Evolutionary conservation across 2,113 vertebrate species (phyloP).

Genomic region (Calidris pugnax): DNA sequence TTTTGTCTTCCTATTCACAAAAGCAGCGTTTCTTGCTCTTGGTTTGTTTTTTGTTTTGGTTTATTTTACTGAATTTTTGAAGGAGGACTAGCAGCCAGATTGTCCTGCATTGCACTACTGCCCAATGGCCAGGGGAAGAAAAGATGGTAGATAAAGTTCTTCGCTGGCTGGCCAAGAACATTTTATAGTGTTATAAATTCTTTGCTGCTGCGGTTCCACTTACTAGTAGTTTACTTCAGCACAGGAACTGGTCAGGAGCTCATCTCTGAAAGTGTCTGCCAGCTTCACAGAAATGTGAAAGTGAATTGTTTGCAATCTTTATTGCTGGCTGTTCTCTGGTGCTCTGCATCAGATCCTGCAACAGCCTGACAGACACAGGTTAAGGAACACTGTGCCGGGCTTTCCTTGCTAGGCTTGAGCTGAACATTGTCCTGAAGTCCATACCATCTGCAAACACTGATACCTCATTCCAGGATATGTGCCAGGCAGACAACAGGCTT

Average conservation of each 20-base stretch:
- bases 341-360: not conserved
- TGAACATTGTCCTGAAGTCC: not conserved
- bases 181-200: not conserved
- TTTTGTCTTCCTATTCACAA: not conserved
- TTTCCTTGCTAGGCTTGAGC: not conserved
- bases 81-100: not conserved
- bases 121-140: not conserved
- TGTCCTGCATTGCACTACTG: not conserved
- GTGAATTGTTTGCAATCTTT: not conserved
- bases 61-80: not conserved
- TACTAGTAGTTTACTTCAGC: not conserved
- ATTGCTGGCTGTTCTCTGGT: not conserved
- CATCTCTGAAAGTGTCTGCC: not conserved
- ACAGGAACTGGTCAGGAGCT: not conserved
- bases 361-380: not conserved
- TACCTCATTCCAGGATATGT: not conserved
- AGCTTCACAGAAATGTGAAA: not conserved
- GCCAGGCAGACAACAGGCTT: not conserved
- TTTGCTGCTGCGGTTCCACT: not conserved
- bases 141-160: not conserved
- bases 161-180: not conserved
- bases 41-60: too few relatives aligned
- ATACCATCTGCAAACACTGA: not conserved
- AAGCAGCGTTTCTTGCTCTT: not conserved
- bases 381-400: rapidly evolving